Evolutionary conservation across 2,113 vertebrate genomes (phyloP).

Genomic region (Vanacampus margaritifer): DNA sequence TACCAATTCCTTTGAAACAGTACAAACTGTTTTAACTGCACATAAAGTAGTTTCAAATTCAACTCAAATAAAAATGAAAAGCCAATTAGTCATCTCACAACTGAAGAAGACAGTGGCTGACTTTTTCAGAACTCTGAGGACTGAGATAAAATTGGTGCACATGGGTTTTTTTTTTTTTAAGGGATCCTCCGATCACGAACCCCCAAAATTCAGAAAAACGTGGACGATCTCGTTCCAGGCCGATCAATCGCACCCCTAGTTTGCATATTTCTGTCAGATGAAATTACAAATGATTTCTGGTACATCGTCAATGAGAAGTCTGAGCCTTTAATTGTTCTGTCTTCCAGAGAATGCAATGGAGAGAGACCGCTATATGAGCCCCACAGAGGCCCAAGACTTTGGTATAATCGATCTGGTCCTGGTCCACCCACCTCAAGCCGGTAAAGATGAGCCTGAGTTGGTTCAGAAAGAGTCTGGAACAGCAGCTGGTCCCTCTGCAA

Average conservation of each 20-base stretch:
- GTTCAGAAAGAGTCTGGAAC: constrained; percentile 76
- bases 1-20: no score
- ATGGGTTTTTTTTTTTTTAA: no score
- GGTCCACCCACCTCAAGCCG: constrained; percentile 86
- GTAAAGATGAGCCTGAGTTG: constrained; percentile 85
- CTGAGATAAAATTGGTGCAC: no score
- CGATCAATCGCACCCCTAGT: not conserved
- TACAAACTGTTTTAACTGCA: no score
- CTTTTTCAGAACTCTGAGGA: no score
- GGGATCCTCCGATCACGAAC: no score
- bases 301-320: not conserved
- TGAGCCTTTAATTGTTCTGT: not conserved
- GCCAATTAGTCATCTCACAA: no score
- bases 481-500: constrained; percentile 14
- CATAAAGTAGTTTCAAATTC: no score
- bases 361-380: constrained; percentile 91
- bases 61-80: no score
- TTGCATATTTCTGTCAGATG: not conserved
- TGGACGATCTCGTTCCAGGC: no score
- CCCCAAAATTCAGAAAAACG: no score
- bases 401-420: constrained; percentile 87
- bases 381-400: constrained; percentile 89
- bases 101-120: no score
- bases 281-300: not conserved
- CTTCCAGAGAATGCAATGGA: constrained; percentile 83